phyloP scores from a whole-genome alignment of 1,140 invertebrate genomes.

The Arctopsyche grandis region DNA sequence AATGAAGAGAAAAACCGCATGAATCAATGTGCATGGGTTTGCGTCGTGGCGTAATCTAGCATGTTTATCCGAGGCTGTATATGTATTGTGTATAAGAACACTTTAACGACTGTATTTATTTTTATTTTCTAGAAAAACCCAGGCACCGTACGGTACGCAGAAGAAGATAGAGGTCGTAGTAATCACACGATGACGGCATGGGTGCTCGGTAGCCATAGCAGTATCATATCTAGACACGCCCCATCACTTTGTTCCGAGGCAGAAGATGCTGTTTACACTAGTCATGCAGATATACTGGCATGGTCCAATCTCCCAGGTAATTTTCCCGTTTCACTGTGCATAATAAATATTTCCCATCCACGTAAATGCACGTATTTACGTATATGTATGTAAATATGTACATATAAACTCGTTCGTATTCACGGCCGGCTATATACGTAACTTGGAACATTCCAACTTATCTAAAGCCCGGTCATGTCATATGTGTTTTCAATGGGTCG shows the following conservation, averaged over 20 bases:
- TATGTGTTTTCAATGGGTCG: neutral
- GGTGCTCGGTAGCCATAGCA: slow-evolving; percentile 70
- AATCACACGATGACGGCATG: slow-evolving; percentile 86
- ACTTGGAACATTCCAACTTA: no score
- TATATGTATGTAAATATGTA: neutral
- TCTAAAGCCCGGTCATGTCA: no score
- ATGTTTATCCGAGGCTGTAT: no score
- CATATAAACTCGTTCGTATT: slow-evolving; percentile 3
- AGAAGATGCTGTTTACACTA: slow-evolving; percentile 79
- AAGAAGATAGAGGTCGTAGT: slow-evolving; percentile 86
- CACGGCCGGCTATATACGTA: no score
- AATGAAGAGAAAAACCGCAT: no score
- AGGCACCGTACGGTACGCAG: slow-evolving; percentile 82
- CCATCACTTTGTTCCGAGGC: slow-evolving; percentile 80
- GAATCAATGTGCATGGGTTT: no score
- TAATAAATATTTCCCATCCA: slow-evolving; percentile 3
- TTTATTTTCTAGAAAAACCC: slow-evolving; percentile 77
- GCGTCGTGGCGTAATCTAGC: no score
- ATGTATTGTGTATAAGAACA: no score
- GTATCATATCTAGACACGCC: slow-evolving; percentile 80
- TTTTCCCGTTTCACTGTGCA: neutral
- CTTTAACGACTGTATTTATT: neutral
- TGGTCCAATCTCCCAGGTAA: slow-evolving; percentile 82
- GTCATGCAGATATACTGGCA: slow-evolving; percentile 79
- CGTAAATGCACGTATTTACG: no score